Evolutionary conservation across 2,113 vertebrate genomes (phyloP).

Genomic region (Halichoerus grypus): DNA sequence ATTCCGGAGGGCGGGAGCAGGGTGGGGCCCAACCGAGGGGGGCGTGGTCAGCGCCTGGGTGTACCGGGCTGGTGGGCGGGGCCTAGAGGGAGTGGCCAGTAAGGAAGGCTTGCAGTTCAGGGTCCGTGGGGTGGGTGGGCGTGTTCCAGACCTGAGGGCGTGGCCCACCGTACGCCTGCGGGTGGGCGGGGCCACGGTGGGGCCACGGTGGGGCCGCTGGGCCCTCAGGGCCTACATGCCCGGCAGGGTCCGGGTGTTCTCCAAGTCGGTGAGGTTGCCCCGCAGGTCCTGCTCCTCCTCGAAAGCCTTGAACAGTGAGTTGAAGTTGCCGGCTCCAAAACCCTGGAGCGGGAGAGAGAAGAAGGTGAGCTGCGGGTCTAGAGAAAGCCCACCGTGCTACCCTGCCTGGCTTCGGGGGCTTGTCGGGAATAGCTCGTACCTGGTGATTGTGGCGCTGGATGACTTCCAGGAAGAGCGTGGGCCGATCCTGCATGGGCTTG

Average conservation of each 20-base stretch:
- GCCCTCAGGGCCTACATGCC: neutral
- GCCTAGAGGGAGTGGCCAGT: neutral
- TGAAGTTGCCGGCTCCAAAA: conserved; percentile 98
- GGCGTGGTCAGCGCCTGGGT: neutral
- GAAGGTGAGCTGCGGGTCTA: accelerated
- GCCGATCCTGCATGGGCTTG: conserved; percentile 97
- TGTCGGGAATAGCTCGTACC: conserved; percentile 81
- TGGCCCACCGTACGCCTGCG: accelerated
- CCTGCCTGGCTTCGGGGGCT: neutral
- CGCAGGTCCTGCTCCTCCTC: conserved; percentile 94
- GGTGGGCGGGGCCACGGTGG: neutral
- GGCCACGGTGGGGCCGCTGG: neutral
- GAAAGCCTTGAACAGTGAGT: conserved; percentile 96
- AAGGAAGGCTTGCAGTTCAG: neutral
- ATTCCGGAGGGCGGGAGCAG: neutral
- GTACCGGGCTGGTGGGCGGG: neutral
- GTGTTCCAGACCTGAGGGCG: neutral
- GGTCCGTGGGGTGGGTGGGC: neutral
- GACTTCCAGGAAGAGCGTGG: conserved; percentile 96
- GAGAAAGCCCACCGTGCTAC: neutral
- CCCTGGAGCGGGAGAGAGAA: conserved; percentile 86
- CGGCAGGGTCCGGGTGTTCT: conserved; percentile 82
- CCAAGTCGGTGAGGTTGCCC: conserved; percentile 94
- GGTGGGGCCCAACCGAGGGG: accelerated
- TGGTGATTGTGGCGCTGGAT: conserved; percentile 98